Evolutionary conservation across 2,797 vertebrate genomes (phyloP).

Genomic region (Epinephelus coioides): DNA sequence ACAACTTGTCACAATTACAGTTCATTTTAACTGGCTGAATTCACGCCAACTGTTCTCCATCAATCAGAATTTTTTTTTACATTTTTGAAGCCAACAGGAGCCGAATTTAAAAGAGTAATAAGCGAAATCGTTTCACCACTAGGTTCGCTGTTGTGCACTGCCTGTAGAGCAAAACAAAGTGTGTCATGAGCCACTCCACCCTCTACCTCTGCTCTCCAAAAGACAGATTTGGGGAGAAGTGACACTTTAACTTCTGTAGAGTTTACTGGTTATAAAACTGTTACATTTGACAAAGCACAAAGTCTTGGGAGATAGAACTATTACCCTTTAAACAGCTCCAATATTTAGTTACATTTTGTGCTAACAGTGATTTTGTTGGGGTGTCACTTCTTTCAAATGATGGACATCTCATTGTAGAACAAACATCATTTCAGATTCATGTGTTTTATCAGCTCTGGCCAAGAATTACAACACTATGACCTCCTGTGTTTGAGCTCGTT

Average conservation of each 20-base stretch:
- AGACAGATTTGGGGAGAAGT: neutral
- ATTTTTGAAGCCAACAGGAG: neutral
- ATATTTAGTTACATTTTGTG: neutral
- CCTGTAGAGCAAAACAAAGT: too few relatives aligned
- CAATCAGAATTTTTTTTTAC: neutral
- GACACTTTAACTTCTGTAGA: neutral
- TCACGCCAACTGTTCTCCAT: neutral
- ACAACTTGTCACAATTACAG: neutral
- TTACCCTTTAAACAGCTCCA: neutral
- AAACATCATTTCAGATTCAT: conserved; percentile 14
- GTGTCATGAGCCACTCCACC: too few relatives aligned
- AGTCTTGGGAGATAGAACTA: neutral
- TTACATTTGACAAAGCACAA: neutral
- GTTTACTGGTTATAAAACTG: neutral
- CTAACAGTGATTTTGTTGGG: neutral
- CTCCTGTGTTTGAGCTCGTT: conserved; percentile 58
- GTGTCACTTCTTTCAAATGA: conserved; percentile 3
- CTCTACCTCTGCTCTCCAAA: neutral
- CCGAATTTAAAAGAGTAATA: too few relatives aligned
- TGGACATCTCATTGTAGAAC: conserved; percentile 1
- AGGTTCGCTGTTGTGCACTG: too few relatives aligned
- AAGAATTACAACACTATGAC: conserved; percentile 2
- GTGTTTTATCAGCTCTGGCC: conserved; percentile 25
- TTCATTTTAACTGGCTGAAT: neutral
- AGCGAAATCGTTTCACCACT: too few relatives aligned